Evolutionary conservation across 2,113 vertebrate genomes (phyloP), one percentile per base, ranked within the genome.

Genomic region (Rattus rattus): DNA sequence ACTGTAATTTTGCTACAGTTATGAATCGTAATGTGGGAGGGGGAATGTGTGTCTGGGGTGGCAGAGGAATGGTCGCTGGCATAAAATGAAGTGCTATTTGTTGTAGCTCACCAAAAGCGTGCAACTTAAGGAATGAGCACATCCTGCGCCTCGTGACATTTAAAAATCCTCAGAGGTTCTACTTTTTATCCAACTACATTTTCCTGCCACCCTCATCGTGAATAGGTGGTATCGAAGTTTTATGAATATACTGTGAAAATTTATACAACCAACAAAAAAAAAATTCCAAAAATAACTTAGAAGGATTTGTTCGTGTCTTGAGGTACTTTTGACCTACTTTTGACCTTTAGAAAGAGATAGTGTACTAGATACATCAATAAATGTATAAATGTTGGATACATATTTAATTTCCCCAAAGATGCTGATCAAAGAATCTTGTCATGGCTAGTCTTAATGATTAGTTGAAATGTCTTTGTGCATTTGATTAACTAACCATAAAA

Each of bases 231-330:
- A 93, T 83, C 43, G 75, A 26, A 94, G 20, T 88, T 91, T 93
- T 75, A 69, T 88, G 6, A 85, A 43, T 75, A 75, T 47, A 95
- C 76, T 9, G 43, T 88, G 47, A 92, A 95, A 87, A 54, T 85
- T 36, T 90, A n/a, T 88, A 36, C 13, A 26, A 76, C 52, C 39
- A 81, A 81, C 87, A 91, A 83, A 77, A 81, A 94, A 76, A n/a
- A 43, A 43, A 95, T 96, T 94, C 70, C 67, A 67, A 97, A 88
- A 76, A 85, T 88, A 90, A 91, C n/a, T 84, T 10, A 11, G n/a
- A 63, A 47, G 65, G 88, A n/a, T 86, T 49, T 77, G 17, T 86
- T 22, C 76, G 61, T 24, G 10, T 73, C 56, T 92, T 91, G n/a
- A 59, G 28, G 47, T 43, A 43, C 43, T 43, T 43, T 43, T 49